phyloP scores from a whole-genome alignment of 2,888 invertebrate species.

The Rhagonycha lutea region DNA sequence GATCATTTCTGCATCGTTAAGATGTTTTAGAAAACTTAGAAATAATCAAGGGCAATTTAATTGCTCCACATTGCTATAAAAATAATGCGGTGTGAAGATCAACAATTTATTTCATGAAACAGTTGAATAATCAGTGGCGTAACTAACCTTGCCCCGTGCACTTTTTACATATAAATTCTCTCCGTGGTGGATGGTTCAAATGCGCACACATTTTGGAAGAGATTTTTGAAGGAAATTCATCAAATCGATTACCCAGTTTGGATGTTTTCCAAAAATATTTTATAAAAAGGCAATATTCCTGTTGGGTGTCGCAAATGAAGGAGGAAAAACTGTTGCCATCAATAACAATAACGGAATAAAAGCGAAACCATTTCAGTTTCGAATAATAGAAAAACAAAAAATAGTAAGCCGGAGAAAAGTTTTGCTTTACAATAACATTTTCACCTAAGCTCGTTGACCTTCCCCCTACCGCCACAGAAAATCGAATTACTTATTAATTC shows the following conservation, averaged over 20 bases:
- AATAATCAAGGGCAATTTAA: not conserved
- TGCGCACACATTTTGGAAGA: not conserved
- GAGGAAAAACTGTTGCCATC: not conserved
- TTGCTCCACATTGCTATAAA: not conserved
- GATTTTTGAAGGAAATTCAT: not conserved
- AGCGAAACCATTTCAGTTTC: not conserved
- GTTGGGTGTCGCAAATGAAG: not conserved
- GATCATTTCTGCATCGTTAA: not conserved
- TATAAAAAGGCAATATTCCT: too few relatives aligned
- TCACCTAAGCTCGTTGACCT: not conserved
- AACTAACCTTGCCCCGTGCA: not conserved
- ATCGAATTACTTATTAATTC: not conserved
- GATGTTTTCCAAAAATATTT: not conserved
- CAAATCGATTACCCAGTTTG: not conserved
- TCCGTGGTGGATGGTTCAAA: not conserved
- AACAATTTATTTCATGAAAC: not conserved
- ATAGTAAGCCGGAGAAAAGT: not conserved
- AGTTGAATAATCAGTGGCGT: not conserved
- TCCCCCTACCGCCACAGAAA: not conserved
- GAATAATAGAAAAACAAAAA: not conserved
- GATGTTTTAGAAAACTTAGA: not conserved
- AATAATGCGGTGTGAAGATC: not conserved
- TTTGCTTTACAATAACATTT: not conserved
- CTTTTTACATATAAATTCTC: not conserved
- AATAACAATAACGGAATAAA: not conserved